phyloP scores from a whole-genome alignment of 2,797 vertebrate species.

The Gymnothorax reevesii region DNA sequence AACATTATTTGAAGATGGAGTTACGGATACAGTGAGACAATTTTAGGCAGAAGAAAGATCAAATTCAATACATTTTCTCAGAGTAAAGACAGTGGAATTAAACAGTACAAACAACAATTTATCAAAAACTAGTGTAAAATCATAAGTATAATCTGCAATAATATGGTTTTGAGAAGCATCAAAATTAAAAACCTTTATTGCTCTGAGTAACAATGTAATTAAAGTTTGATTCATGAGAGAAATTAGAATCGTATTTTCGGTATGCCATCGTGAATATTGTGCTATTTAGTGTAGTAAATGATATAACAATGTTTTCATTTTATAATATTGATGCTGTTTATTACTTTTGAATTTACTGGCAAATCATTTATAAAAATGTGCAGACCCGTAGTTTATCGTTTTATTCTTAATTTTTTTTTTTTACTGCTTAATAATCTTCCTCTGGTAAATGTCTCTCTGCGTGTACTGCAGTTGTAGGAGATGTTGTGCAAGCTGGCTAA shows the following conservation, averaged over 20 bases:
- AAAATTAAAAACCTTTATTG: background rate
- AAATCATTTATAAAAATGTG: background rate
- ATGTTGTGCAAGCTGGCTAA: background rate
- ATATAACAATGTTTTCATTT: background rate
- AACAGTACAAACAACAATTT: background rate
- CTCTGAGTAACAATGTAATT: constrained; percentile 1
- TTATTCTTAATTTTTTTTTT: background rate
- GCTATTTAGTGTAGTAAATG: background rate
- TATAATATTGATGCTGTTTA: background rate
- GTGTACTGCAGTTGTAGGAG: background rate
- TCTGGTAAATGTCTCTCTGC: background rate
- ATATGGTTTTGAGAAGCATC: background rate
- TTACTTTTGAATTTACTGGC: background rate
- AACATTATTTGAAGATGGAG: background rate
- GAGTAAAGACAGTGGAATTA: background rate
- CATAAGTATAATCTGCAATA: background rate
- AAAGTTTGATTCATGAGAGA: background rate
- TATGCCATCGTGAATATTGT: background rate
- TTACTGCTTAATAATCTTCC: background rate
- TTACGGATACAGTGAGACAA: background rate
- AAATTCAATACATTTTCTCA: background rate
- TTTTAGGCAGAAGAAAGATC: background rate
- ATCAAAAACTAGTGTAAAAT: background rate
- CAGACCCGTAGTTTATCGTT: too few relatives aligned
- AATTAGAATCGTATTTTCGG: background rate